phyloP scores from a whole-genome alignment of 2,113 vertebrate genomes.

The Rattus norvegicus region GRCr8 NC_086026.1:53024001-53024500 shows the following conservation, averaged over 20 bases:
- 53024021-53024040: not conserved
- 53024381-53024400: not conserved
- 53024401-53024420: not conserved
- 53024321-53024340: not conserved
- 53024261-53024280: not conserved
- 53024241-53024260: not conserved
- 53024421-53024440: not conserved
- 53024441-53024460: not conserved
- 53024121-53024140: not conserved
- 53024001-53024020: not conserved
- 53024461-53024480: conserved; percentile 38
- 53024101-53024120: not conserved
- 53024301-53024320: not conserved
- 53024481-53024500: conserved; percentile 46
- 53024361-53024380: not conserved
- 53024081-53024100: too few species aligned
- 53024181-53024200: not conserved
- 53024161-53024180: not conserved
- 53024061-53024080: not conserved
- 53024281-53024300: not conserved
- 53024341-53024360: not conserved
- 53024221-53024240: not conserved
- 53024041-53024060: not conserved
- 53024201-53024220: not conserved
- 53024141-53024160: not conserved